phyloP scores from a whole-genome alignment of 2,797 vertebrate genomes.

The Merluccius polli region DNA sequence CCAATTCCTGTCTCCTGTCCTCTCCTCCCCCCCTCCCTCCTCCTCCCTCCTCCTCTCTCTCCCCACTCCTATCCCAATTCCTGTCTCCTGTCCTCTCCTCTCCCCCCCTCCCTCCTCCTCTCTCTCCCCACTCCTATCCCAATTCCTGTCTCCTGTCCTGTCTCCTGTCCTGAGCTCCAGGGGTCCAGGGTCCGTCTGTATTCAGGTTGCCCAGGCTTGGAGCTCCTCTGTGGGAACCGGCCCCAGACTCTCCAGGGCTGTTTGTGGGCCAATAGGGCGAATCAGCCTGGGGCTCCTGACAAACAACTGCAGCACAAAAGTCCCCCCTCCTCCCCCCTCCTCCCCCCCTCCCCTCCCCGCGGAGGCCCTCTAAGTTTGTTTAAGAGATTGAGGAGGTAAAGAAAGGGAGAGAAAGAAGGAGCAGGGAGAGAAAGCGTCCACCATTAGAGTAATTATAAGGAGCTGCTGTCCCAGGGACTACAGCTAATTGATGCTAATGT shows the following conservation, averaged over 20 bases:
- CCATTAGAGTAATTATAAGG: slow-evolving; percentile 99
- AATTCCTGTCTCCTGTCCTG: slow-evolving; percentile 41
- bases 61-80: too few species aligned
- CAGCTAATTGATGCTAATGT: slow-evolving; percentile 99
- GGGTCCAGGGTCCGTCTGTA: neutral
- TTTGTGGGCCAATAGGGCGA: slow-evolving; percentile 66
- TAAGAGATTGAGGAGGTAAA: slow-evolving; percentile 98
- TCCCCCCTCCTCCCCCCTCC: slow-evolving; percentile 1
- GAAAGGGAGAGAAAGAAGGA: slow-evolving; percentile 64
- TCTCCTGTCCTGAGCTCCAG: neutral
- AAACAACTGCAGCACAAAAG: too few species aligned
- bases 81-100: neutral
- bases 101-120: neutral
- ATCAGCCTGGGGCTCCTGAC: slow-evolving; percentile 33
- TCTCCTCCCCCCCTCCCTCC: neutral
- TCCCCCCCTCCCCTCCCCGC: neutral
- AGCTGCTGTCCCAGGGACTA: slow-evolving; percentile 97
- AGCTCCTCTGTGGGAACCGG: slow-evolving; percentile 58
- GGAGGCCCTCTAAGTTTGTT: slow-evolving; percentile 88
- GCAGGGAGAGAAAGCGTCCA: slow-evolving; percentile 93
- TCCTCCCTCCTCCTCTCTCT: slow-evolving; percentile 5
- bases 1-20: too few species aligned
- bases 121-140: slow-evolving; percentile 11
- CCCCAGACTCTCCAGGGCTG: slow-evolving; percentile 29
- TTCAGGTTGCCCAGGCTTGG: neutral